Base-by-base conservation (phyloP, 2,888 invertebrate genomes). In the Catocala fraxini region DNA sequence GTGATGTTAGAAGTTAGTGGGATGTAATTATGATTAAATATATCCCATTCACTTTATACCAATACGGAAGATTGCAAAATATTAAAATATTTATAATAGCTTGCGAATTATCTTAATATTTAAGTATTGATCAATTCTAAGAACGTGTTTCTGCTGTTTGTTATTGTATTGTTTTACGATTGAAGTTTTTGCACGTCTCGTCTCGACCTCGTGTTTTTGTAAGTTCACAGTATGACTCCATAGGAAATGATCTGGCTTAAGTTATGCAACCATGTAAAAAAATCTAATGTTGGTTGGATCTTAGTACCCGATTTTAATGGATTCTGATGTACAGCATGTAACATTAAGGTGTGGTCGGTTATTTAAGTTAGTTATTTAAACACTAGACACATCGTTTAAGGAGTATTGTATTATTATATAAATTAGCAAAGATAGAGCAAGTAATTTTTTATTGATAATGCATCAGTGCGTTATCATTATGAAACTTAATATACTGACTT, bases 131-230 rank as follows among this genome's bases (percentile, higher is more conserved):
- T 52, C 15, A 42, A 42, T 42, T 46, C 46, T 15, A 4, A 9
- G 15, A 52, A 25, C 15, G 11, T 13, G 51, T 63, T 73, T 70
- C 74, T 74, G 62, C 11, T 67, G 71, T 68, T 35, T 67, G 75
- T 68, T 67, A 60, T 72, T 74, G 71, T 73, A 52, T 75, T 63
- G 59, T 63, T 63, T 63, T 64, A 62, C 46, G 63, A 48, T 62
- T 54, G 55, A 41, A 45, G 63, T 73, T 75, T 75, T 73, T 73
- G 69, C 6, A 2, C 33, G 53, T 55, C 63, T 63, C 58, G 65
- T 68, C 65, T 56, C 56, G 60, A 57, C 56, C 59, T 75, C 73
- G 71, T 12, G n/a, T 58, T 73, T 73, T 73, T 73, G 72, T 51
- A 53, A 12, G 2, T 39, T 45, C 25, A 13, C 48, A 57, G 33